Evolutionary conservation across 2,888 invertebrate genomes (phyloP).

Genomic region (Noctua fimbriata): DNA sequence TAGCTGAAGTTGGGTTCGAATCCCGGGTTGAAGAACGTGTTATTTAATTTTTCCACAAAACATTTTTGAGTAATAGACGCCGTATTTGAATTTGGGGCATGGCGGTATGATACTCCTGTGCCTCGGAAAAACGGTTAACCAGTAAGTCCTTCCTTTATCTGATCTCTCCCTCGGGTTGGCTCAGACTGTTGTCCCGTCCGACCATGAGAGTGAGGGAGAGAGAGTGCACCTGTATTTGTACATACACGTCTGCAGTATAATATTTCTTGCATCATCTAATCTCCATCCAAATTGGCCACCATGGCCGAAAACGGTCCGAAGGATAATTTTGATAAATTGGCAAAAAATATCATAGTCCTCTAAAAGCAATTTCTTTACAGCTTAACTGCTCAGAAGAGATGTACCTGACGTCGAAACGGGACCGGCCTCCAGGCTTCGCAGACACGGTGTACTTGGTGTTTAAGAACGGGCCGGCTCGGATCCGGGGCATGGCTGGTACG

Average conservation of each 20-base stretch:
- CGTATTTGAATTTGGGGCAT: not conserved
- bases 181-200: not conserved
- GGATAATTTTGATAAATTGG: not conserved
- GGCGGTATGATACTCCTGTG: not conserved
- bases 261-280: not conserved
- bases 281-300: not conserved
- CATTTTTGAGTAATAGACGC: not conserved
- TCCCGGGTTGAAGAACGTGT: not conserved
- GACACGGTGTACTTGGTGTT: constrained; percentile 96
- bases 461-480: constrained; percentile 92
- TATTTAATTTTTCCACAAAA: not conserved
- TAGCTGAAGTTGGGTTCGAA: not conserved
- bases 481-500: constrained; percentile 91
- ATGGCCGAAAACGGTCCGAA: not conserved
- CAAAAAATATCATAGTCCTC: not conserved
- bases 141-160: not conserved
- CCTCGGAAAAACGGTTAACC: not conserved
- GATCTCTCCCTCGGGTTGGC: not conserved
- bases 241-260: not conserved
- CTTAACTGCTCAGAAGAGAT: constrained; percentile 93
- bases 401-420: constrained; percentile 89
- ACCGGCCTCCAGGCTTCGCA: constrained; percentile 93
- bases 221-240: not conserved
- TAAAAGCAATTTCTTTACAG: constrained; percentile 81
- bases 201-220: not conserved